These are phyloP conservation scores for Amphimedon queenslandica DNA, from an alignment of 37 sponge, comb jelly and placozoan species.

Conservation along the genomic window DNA sequence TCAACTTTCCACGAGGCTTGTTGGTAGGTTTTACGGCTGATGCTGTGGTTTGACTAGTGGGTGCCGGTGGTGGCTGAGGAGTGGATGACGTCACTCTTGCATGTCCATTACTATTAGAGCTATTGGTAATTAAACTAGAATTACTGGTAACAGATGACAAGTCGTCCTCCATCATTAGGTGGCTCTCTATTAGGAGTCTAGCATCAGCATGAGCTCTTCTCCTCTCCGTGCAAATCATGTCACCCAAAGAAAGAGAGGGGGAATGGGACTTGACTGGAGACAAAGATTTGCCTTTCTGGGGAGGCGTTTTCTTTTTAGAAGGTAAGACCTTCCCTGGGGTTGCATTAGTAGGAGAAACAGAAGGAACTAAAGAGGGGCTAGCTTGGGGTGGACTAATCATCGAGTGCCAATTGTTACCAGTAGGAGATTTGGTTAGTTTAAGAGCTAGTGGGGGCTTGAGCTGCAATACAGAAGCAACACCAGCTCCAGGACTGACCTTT, in stretches of 20 bases:
- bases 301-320: neutral
- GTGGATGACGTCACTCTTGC: neutral
- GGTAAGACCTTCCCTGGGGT: neutral
- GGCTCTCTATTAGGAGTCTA: neutral
- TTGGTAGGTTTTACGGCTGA: neutral
- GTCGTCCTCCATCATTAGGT: neutral
- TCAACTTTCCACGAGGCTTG: neutral
- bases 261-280: too few species aligned
- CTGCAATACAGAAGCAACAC: neutral
- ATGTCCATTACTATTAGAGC: neutral
- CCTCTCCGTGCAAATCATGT: too few species aligned
- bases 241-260: too few species aligned
- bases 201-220: too few species aligned
- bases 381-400: neutral
- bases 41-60: neutral
- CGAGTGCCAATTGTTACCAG: neutral
- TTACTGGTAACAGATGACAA: neutral
- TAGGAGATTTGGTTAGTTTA: neutral
- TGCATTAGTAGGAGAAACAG: neutral
- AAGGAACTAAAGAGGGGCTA: neutral
- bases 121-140: neutral
- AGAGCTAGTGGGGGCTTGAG: neutral
- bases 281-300: neutral
- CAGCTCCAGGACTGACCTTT: neutral
- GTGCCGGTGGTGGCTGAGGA: neutral